Evolutionary conservation across 2,113 vertebrate species (phyloP), one percentile per base, ranked within the genome.

Genomic region (Neofelis nebulosa): DNA sequence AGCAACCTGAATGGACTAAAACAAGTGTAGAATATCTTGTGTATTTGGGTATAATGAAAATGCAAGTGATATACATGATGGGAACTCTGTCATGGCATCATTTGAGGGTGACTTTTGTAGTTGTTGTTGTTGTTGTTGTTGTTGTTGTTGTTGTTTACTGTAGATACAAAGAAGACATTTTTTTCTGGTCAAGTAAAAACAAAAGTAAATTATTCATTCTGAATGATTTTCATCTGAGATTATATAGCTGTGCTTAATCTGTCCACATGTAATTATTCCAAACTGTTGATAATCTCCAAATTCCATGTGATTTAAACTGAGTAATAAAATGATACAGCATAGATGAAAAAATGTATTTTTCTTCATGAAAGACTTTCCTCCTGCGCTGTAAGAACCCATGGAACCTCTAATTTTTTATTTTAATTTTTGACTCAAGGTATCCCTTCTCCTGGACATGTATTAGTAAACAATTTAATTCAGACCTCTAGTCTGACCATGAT

Each of bases 241-340:
- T 96, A 98, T 96, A 94, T 96, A 98, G 38, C 95, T 94, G n/a
- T 84, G 83, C 16, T 96, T 97, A 81, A 98, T 98, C 98, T 97
- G 93, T 96, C 91, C 82, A 69, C 80, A 31, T 73, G 61, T 97
- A 98, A 97, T 92, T 98, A 69, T 97, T 81, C 73, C 41, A 84
- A 31, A 78, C 76, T 91, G 68, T 73, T 94, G 25, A 91, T 80
- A 93, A 98, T 89, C 89, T 97, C 93, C 96, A 96, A 94, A 97
- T 95, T 92, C 61, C 23, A 92, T 82, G 76, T 95, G 76, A 92
- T 86, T 97, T 94, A 61, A 93, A 85, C 41, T 74, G 52, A 96
- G 1, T 50, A 76, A 89, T 38, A 33, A 69, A 88, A 90, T 61
- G 23, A 66, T 80, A 66, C 45, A 33, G 1, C 15, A 50, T 29